Base-by-base conservation (phyloP, 1,140 invertebrate species). In the Cataglyphis hispanica region DNA sequence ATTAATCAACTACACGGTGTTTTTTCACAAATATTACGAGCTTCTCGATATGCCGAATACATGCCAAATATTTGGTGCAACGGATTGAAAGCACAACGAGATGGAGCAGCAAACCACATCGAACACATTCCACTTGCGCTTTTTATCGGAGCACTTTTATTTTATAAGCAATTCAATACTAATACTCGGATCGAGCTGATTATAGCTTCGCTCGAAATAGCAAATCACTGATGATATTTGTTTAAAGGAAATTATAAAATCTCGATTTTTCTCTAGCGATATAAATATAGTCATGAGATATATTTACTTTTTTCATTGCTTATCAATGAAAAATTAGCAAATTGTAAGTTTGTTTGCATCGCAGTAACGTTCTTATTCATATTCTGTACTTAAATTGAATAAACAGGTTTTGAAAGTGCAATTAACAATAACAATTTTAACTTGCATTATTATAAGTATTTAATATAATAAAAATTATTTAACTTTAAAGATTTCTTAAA, bases 161-260 rank as follows among this genome's bases (percentile, higher is more conserved):
- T 37, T 83, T 69, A 69, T 40, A 27, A 69, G 10, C 67, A 43
- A 72, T 22, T 37, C 43, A 13, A 72, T 31, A 81, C 13, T 50
- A 19, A 81, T 60, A 60, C 27, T 22, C 19, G 53, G 67, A 74
- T 74, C 50, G 60, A 83, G 53, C 53, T 72, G 67, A 83, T 74
- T 70, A 60, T 70, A 19, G 16, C 2, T 40, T 31, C 11, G 16
- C 25, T 81, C n/a, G 37, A 81, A 53, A 56, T 2, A 19, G 46
- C 46, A 56, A 83, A 60, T 83, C 53, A 40, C 40, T 53, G 27
- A 60, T 83, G 13, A 74, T 61, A 74, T 83, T 83, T 74, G 53
- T n/a, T 74, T 13, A 27, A 58, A 80, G 10, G 22, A 37, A 69
- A 83, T 58, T 81, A 66, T n/a, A n/a, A n/a, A n/a, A 81, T n/a